These are phyloP conservation scores for Lasiommata megera DNA, from an alignment of 2,888 invertebrate species.

Conservation along the genomic window DNA sequence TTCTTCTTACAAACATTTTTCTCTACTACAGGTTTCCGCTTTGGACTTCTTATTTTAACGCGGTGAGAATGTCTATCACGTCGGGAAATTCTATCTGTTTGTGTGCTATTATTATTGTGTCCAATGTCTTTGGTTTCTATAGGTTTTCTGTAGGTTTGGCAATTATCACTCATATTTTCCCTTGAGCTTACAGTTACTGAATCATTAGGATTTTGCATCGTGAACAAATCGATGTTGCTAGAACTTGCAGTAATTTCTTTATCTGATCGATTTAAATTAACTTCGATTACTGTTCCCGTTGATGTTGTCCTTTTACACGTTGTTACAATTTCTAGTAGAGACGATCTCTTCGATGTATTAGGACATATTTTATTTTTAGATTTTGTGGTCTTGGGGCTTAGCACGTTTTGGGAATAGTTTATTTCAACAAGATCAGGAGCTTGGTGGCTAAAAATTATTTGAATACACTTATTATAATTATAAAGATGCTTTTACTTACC, in stretches of 20 bases:
- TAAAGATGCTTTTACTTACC: no score
- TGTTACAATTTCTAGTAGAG: slow-evolving; percentile 44
- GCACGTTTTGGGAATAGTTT: slow-evolving; percentile 34
- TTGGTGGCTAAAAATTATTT: slow-evolving; percentile 37
- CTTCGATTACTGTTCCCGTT: slow-evolving; percentile 30
- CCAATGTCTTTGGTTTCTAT: slow-evolving; percentile 12
- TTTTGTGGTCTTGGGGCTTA: slow-evolving; percentile 36
- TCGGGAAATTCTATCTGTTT: slow-evolving; percentile 43
- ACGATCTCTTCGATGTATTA: slow-evolving; percentile 44
- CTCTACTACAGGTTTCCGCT: slow-evolving; percentile 44
- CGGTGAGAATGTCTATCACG: slow-evolving; percentile 56
- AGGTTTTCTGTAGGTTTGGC: slow-evolving; percentile 30
- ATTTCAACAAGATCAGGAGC: slow-evolving; percentile 37
- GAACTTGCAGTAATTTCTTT: slow-evolving; percentile 56
- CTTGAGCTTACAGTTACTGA: slow-evolving; percentile 4
- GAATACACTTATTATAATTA: background rate
- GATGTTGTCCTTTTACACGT: slow-evolving; percentile 46
- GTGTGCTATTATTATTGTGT: slow-evolving; percentile 16
- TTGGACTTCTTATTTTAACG: slow-evolving; percentile 66
- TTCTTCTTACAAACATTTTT: slow-evolving; percentile 32
- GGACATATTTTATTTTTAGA: slow-evolving; percentile 44
- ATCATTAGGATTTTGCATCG: slow-evolving; percentile 28
- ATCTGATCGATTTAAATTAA: slow-evolving; percentile 38
- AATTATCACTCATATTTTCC: slow-evolving; percentile 19
- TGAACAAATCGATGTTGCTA: slow-evolving; percentile 50